phyloP scores from a whole-genome alignment of 1,140 invertebrate genomes.

The Euwallacea similis region DNA sequence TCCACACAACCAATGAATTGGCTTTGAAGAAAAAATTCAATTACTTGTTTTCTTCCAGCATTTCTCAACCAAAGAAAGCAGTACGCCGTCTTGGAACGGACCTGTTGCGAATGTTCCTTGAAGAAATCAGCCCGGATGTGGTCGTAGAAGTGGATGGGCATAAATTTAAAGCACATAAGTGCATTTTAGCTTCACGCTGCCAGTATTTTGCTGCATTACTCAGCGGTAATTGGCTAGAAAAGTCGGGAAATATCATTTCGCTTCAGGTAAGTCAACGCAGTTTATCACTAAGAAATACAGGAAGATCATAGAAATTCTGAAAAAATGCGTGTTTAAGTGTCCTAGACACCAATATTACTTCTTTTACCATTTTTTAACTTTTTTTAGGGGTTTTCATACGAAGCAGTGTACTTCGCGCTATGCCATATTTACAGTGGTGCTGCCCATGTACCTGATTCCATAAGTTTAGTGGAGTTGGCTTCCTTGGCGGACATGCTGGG shows the following conservation, averaged over 20 bases:
- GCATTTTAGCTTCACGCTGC: slow-evolving; percentile 83
- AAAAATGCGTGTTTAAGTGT: slow-evolving; percentile 7
- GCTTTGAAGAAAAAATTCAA: no score
- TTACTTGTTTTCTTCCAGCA: not conserved
- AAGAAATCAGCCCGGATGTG: slow-evolving; percentile 80
- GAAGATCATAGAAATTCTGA: not conserved
- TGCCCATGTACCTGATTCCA: slow-evolving; percentile 78
- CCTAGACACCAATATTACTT: not conserved
- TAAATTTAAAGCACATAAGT: slow-evolving; percentile 84
- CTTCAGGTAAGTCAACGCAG: slow-evolving; percentile 40
- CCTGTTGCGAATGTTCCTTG: slow-evolving; percentile 83
- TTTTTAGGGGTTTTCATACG: slow-evolving; percentile 81
- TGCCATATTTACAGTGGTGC: slow-evolving; percentile 92
- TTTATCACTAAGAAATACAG: not conserved
- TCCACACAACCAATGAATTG: no score
- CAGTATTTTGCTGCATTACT: slow-evolving; percentile 90
- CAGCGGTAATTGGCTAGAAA: slow-evolving; percentile 80
- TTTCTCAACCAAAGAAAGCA: slow-evolving; percentile 53
- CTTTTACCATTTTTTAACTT: not conserved
- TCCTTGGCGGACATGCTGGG: slow-evolving; percentile 85
- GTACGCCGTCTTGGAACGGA: slow-evolving; percentile 75
- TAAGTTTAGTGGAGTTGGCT: slow-evolving; percentile 83
- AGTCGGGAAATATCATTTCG: slow-evolving; percentile 77
- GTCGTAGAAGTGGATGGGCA: slow-evolving; percentile 76
- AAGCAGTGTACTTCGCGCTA: slow-evolving; percentile 83